These are phyloP conservation scores for Drosophila rufa DNA, from an alignment of 1,140 invertebrate genomes.

Conservation along the genomic window DNA sequence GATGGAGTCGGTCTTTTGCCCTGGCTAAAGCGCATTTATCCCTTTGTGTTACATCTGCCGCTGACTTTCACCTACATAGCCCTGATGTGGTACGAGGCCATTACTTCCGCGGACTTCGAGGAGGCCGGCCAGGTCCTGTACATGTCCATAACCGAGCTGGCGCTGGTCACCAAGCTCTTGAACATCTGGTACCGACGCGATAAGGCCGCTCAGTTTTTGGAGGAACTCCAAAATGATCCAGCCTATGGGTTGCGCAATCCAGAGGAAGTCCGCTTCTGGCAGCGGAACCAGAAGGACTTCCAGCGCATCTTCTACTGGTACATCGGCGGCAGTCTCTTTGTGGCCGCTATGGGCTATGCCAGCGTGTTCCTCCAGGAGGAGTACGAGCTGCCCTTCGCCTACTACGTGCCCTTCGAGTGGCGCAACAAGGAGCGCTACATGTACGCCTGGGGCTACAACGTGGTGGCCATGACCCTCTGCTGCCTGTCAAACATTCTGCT, in stretches of 20 bases:
- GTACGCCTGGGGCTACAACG: conserved; percentile 70
- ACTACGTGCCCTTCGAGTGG: conserved; percentile 79
- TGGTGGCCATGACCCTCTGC: conserved; percentile 67
- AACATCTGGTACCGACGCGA: conserved; percentile 63
- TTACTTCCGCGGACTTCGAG: conserved; percentile 53
- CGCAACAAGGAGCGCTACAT: conserved; percentile 47
- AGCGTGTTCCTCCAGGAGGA: conserved; percentile 55
- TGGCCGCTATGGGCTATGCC: conserved; percentile 37
- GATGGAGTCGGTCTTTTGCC: background rate
- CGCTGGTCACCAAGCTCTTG: conserved; percentile 58
- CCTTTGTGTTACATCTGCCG: conserved; percentile 60
- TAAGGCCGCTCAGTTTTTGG: conserved; percentile 33
- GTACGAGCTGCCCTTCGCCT: conserved; percentile 69
- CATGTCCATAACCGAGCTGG: conserved; percentile 70
- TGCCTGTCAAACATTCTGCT: conserved; percentile 58
- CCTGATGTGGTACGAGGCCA: conserved; percentile 70
- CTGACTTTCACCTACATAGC: conserved; percentile 61
- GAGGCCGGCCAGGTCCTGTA: conserved; percentile 65
- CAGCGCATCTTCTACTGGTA: conserved; percentile 52
- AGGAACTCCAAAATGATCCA: conserved; percentile 31
- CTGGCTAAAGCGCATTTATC: conserved; percentile 31
- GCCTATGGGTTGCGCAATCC: conserved; percentile 17
- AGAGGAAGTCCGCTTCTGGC: conserved; percentile 47
- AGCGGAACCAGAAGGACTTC: conserved; percentile 43
- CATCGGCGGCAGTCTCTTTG: conserved; percentile 32